Evolutionary conservation across 2,888 invertebrate genomes (phyloP).

Genomic region (Dynastes hyllus): DNA sequence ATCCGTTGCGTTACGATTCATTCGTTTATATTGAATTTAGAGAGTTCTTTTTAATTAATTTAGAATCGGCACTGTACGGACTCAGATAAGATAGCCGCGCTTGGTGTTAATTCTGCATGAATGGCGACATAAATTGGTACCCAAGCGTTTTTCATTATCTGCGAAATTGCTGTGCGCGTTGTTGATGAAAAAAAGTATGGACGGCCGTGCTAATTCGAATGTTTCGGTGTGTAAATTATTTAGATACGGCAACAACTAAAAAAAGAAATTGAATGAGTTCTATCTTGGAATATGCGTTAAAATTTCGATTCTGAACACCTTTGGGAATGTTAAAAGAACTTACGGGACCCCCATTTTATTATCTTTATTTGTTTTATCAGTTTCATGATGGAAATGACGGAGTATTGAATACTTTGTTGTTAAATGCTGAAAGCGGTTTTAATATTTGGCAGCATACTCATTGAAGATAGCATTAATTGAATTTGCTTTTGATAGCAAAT

Average conservation of each 20-base stretch:
- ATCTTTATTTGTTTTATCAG: too few relatives aligned
- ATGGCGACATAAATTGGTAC: neutral
- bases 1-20: conserved; percentile 5
- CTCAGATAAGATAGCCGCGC: conserved; percentile 19
- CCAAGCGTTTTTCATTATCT: conserved; percentile 8
- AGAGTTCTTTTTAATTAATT: conserved; percentile 23
- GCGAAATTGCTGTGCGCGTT: neutral
- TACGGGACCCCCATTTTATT: too few relatives aligned
- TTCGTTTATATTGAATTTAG: conserved; percentile 16
- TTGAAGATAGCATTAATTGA: too few relatives aligned
- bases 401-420: too few relatives aligned
- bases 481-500: too few relatives aligned
- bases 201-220: neutral
- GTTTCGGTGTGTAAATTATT: neutral
- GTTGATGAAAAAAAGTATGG: neutral
- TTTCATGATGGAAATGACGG: too few relatives aligned
- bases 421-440: too few relatives aligned
- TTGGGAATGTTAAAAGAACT: neutral
- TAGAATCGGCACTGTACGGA: neutral
- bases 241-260: neutral
- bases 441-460: too few relatives aligned
- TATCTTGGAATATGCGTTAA: neutral
- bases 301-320: neutral
- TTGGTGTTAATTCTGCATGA: conserved; percentile 13
- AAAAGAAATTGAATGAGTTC: neutral